These are phyloP conservation scores for Alexandromys fortis DNA, from an alignment of 2,113 vertebrate genomes.

Conservation along the genomic window DNA sequence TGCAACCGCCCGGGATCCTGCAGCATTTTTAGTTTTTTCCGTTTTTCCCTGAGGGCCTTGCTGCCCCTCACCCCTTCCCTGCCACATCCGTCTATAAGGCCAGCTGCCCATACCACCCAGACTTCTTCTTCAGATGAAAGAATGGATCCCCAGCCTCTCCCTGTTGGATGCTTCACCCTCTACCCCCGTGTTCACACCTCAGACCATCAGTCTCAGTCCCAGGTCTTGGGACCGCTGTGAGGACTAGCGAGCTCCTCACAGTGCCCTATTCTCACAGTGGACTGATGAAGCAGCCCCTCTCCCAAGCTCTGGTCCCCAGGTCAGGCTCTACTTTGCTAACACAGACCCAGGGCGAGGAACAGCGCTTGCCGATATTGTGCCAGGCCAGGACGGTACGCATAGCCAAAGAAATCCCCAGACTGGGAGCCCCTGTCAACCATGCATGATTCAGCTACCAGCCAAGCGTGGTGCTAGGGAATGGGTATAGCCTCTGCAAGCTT, in stretches of 20 bases:
- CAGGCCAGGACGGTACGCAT: accelerated
- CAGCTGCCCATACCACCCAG: background rate
- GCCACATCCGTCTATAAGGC: background rate
- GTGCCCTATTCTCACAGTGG: background rate
- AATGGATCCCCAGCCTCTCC: background rate
- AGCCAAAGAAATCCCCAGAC: background rate
- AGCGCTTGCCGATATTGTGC: background rate
- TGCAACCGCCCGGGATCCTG: no score
- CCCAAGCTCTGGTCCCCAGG: background rate
- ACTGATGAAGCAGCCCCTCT: accelerated
- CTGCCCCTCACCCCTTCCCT: no score
- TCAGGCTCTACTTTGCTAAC: background rate
- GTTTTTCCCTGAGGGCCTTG: background rate
- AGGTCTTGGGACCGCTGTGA: background rate
- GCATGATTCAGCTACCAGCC: background rate
- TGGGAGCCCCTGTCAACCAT: background rate
- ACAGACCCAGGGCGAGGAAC: background rate
- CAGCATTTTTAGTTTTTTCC: no score
- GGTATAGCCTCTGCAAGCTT: background rate
- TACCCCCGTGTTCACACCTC: background rate
- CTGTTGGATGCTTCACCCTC: background rate
- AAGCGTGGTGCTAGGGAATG: background rate
- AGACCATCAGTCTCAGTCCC: background rate
- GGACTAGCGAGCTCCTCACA: background rate
- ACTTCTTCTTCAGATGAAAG: background rate